Evolutionary conservation across 1,140 invertebrate species (phyloP).

Genomic region (Microvelia longipes): DNA sequence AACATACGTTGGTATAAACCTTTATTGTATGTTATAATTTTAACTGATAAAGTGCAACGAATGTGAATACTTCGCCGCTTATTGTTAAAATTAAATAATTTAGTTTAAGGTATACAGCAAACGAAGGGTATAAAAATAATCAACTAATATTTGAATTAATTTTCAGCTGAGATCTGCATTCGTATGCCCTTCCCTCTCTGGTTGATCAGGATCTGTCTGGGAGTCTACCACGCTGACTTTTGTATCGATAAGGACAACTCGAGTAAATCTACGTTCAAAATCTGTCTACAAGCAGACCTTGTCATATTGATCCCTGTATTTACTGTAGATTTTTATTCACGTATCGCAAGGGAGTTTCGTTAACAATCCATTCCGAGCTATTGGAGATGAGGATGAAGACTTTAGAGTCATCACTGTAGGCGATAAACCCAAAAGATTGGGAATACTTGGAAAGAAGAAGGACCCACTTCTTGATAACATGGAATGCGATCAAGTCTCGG

Average conservation of each 20-base stretch:
- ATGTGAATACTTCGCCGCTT: too few relatives aligned
- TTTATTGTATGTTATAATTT: too few relatives aligned
- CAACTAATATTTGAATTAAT: too few relatives aligned
- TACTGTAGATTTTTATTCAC: not conserved
- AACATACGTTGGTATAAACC: too few relatives aligned
- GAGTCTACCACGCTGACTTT: not conserved
- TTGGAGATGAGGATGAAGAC: not conserved
- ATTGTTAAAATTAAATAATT: too few relatives aligned
- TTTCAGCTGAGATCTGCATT: conserved; percentile 1
- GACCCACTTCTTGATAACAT: not conserved
- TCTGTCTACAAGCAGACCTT: not conserved
- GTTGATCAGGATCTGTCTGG: not conserved
- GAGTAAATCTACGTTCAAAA: not conserved
- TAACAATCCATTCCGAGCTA: not conserved
- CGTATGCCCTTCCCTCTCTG: not conserved
- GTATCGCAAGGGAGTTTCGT: not conserved
- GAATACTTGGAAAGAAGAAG: not conserved
- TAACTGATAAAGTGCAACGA: too few relatives aligned
- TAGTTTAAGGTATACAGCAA: too few relatives aligned
- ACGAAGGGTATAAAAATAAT: too few relatives aligned
- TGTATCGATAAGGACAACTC: not conserved
- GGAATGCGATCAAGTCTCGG: not conserved
- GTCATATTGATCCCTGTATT: not conserved
- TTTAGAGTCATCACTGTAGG: not conserved
- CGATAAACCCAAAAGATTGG: not conserved